Conservation (phyloP, 2,797 vertebrate genomes). For the Otolemur crassicaudatus region DNA sequence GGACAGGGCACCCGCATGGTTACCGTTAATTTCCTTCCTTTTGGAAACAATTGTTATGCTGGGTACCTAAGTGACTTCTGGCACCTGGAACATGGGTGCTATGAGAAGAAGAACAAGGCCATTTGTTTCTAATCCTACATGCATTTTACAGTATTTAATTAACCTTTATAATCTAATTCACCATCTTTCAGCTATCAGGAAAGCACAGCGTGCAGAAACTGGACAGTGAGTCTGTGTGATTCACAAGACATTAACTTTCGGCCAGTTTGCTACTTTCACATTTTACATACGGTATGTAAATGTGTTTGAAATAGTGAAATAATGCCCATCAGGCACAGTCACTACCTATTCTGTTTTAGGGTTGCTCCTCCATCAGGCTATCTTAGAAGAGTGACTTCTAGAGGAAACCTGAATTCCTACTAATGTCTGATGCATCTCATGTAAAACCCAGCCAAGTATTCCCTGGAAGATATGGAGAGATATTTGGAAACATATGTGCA, state of each 20-base stretch:
- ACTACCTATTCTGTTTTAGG: conserved; percentile 38
- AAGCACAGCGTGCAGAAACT: not conserved
- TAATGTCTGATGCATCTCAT: conserved; percentile 20
- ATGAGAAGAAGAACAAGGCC: conserved; percentile 37
- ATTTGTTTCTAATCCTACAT: conserved; percentile 51
- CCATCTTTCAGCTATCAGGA: not conserved
- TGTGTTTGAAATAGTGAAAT: conserved; percentile 31
- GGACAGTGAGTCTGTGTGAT: not conserved
- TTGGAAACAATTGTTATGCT: conserved; percentile 10
- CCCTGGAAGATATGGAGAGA: conserved; percentile 46
- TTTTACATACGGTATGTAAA: not conserved
- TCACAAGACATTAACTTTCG: not conserved
- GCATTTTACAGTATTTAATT: conserved; percentile 42
- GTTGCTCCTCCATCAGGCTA: not conserved
- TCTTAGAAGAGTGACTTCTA: conserved; percentile 49
- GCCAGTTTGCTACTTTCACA: conserved; percentile 10
- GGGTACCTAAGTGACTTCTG: not conserved
- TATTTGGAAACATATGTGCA: conserved; percentile 64
- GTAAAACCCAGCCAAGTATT: conserved; percentile 58
- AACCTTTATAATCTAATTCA: conserved; percentile 34
- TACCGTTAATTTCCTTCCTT: conserved; percentile 38
- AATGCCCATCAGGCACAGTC: not conserved
- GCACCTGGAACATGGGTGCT: not conserved
- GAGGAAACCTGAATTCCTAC: not conserved
- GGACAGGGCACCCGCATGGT: not conserved